phyloP scores from a whole-genome alignment of 1,140 invertebrate species.

The Drosophila athabasca region DNA sequence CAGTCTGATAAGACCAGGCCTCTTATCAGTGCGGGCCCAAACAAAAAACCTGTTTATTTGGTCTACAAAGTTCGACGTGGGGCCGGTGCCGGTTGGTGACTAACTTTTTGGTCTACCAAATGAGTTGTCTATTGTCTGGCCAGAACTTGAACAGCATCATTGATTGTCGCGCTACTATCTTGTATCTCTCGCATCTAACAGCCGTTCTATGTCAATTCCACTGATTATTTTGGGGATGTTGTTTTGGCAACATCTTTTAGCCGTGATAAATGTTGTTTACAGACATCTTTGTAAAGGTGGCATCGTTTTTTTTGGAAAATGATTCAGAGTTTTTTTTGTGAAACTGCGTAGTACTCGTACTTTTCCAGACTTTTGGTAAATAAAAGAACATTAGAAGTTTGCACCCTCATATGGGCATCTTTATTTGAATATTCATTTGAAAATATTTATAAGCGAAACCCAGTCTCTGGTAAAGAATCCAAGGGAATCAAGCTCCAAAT shows the following conservation, averaged over 20 bases:
- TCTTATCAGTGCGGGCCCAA: constrained; percentile 37
- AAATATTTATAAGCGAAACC: too few relatives aligned
- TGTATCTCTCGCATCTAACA: constrained; percentile 55
- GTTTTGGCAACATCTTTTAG: constrained; percentile 7
- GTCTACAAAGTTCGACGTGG: constrained; percentile 47
- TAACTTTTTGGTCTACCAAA: constrained; percentile 40
- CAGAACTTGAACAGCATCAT: constrained; percentile 33
- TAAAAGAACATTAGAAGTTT: too few relatives aligned
- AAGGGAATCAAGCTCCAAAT: too few relatives aligned
- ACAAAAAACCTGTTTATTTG: constrained; percentile 49
- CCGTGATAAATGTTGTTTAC: constrained; percentile 34
- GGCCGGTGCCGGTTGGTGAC: constrained; percentile 27
- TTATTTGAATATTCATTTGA: too few relatives aligned
- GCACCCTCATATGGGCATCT: too few relatives aligned
- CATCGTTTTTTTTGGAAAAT: constrained; percentile 21
- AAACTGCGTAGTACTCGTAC: constrained; percentile 2
- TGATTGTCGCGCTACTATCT: constrained; percentile 40
- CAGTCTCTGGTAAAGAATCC: too few relatives aligned
- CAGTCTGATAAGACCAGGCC: constrained; percentile 36
- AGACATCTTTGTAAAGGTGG: neutral
- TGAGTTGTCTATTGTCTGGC: constrained; percentile 20
- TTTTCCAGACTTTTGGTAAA: too few relatives aligned
- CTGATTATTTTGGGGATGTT: constrained; percentile 47
- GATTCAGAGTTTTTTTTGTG: neutral
- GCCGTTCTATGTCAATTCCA: constrained; percentile 18